A percentile compares a stretch with the other conserved stretches of the same genome.
phyloP scores from a whole-genome alignment of 35 echinoderm and acorn worm species.

The Hemicentrotus pulcherrimus region DNA sequence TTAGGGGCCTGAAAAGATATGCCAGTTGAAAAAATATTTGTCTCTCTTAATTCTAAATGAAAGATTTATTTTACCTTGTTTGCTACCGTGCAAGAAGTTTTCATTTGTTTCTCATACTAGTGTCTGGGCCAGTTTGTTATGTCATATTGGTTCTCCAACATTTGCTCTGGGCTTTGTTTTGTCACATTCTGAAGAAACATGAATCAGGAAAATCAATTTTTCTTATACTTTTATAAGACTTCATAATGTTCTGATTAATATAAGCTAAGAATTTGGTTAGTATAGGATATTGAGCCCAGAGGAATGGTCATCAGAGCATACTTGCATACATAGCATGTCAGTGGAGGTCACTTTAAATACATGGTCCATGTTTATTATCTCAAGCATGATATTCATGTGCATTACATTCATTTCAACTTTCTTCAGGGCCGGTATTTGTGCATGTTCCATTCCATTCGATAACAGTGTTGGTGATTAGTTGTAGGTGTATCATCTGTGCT shows the following conservation, averaged over 20 bases:
- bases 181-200: no score
- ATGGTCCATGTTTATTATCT: neutral
- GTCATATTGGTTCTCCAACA: no score
- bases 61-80: neutral
- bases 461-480: neutral
- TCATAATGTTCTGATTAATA: neutral
- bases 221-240: no score
- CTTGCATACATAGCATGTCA: neutral
- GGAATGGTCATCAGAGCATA: neutral
- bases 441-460: neutral
- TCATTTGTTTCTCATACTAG: neutral
- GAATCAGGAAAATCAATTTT: no score
- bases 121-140: no score
- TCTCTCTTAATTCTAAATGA: neutral
- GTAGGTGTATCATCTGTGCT: neutral
- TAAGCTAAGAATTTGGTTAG: neutral
- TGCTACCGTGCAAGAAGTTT: neutral
- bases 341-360: no score
- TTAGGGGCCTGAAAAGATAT: no score
- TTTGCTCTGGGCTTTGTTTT: no score
- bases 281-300: neutral
- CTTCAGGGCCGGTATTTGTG: neutral
- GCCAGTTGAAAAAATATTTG: no score
- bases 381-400: neutral
- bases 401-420: neutral